Percentiles rank a stretch among this genome's conserved stretches.
Evolutionary conservation across 2,888 invertebrate species (phyloP).

Genomic region (Macropis europaea): DNA sequence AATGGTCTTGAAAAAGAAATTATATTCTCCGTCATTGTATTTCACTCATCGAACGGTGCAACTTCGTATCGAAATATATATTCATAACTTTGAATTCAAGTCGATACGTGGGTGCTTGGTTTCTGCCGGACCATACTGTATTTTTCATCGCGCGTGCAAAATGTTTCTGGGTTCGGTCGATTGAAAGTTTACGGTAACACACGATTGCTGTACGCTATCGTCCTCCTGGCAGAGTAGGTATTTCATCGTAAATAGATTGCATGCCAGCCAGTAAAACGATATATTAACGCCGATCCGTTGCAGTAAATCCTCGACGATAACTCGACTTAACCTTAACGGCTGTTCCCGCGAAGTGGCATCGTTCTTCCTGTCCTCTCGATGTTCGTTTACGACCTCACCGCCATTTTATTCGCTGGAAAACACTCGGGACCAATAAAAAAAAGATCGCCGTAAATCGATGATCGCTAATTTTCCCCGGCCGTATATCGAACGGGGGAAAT

Average conservation of each 20-base stretch:
- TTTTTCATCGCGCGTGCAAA: neutral
- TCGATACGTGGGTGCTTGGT: too few species aligned
- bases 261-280: slow-evolving; percentile 51
- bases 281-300: slow-evolving; percentile 52
- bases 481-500: slow-evolving; percentile 11
- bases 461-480: slow-evolving; percentile 43
- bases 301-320: slow-evolving; percentile 57
- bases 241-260: slow-evolving; percentile 47
- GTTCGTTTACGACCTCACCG: slow-evolving; percentile 52
- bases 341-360: slow-evolving; percentile 43
- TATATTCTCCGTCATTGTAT: too few species aligned
- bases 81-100: too few species aligned
- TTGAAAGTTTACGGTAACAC: slow-evolving; percentile 16
- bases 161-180: neutral
- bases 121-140: too few species aligned
- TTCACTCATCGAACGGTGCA: too few species aligned
- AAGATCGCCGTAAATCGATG: slow-evolving; percentile 35
- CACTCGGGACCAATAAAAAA: slow-evolving; percentile 40
- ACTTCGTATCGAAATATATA: too few species aligned
- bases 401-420: slow-evolving; percentile 52
- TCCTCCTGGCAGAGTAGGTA: slow-evolving; percentile 19
- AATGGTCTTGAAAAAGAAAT: too few species aligned
- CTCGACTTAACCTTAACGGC: slow-evolving; percentile 57
- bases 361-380: slow-evolving; percentile 54
- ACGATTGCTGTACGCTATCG: neutral